Percentiles rank a stretch among this genome's conserved stretches.
These are phyloP conservation scores for Ibycter americanus DNA, from an alignment of 2,797 vertebrate genomes.

Conservation along the genomic window DNA sequence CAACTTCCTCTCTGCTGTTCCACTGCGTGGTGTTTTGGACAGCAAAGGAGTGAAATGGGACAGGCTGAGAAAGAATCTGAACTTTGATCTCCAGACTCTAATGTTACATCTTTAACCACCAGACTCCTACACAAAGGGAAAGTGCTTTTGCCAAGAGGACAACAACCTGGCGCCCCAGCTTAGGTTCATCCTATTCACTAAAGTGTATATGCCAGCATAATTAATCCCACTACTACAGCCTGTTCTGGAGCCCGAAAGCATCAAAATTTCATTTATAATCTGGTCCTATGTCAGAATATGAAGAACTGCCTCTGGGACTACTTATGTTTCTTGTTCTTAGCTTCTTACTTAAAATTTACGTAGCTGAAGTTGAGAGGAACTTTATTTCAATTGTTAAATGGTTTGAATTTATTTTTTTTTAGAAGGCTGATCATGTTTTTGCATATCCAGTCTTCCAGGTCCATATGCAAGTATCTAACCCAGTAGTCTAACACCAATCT, in stretches of 20 bases:
- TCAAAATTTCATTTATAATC: background rate
- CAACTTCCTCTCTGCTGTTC: background rate
- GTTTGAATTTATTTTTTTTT: background rate
- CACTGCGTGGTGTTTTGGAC: background rate
- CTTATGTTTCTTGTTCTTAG: background rate
- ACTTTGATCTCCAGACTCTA: background rate
- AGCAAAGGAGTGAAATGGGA: background rate
- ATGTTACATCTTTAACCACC: background rate
- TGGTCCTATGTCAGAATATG: background rate
- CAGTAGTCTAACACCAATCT: background rate
- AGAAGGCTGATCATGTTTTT: background rate
- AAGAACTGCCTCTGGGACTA: background rate
- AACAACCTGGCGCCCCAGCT: background rate
- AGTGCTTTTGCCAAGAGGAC: background rate
- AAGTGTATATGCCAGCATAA: background rate
- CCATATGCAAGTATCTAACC: background rate
- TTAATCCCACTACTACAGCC: background rate
- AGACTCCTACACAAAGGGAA: background rate
- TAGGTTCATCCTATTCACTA: background rate
- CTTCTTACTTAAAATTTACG: background rate
- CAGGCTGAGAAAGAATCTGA: background rate
- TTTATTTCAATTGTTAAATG: background rate
- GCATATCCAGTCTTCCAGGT: background rate
- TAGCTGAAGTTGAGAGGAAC: background rate
- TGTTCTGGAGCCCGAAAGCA: background rate